These are phyloP conservation scores for Platichthys stellatus DNA, from an alignment of 2,113 vertebrate species.

Conservation along the genomic window DNA sequence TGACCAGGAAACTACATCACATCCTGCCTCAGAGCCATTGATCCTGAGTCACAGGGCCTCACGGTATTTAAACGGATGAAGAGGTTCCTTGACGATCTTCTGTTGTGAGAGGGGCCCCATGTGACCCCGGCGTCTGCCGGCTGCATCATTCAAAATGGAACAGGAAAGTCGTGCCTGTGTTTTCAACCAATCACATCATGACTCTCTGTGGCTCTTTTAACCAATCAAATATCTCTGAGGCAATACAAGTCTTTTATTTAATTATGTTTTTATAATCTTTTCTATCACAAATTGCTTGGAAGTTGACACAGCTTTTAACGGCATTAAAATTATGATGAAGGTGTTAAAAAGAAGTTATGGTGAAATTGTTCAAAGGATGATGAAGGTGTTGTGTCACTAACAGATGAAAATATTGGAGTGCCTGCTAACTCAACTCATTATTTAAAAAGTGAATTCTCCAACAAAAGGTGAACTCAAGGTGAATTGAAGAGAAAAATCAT, in stretches of 20 bases:
- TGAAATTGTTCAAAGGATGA: too few species aligned
- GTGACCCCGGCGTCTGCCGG: constrained; percentile 55
- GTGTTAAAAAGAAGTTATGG: not conserved
- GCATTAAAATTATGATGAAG: not conserved
- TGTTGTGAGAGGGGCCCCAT: constrained; percentile 39
- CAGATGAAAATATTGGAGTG: too few species aligned
- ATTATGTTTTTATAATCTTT: not conserved
- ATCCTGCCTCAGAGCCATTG: constrained; percentile 66
- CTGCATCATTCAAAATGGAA: constrained; percentile 75
- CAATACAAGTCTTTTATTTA: constrained; percentile 8
- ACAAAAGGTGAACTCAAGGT: too few species aligned
- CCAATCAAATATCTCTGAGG: constrained; percentile 48
- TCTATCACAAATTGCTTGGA: not conserved
- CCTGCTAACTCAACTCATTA: too few species aligned
- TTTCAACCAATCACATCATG: constrained; percentile 59
- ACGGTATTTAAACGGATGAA: constrained; percentile 72
- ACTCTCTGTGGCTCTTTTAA: not conserved
- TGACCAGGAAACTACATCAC: constrained; percentile 71
- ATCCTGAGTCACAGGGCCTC: constrained; percentile 65
- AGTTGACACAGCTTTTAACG: not conserved
- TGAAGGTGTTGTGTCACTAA: too few species aligned
- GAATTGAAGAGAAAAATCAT: not conserved
- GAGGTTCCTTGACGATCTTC: constrained; percentile 54
- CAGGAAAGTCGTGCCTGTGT: constrained; percentile 32
- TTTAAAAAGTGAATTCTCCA: too few species aligned